These are phyloP conservation scores for Chloromyia formosa DNA, from an alignment of 2,888 invertebrate genomes.

Conservation along the genomic window DNA sequence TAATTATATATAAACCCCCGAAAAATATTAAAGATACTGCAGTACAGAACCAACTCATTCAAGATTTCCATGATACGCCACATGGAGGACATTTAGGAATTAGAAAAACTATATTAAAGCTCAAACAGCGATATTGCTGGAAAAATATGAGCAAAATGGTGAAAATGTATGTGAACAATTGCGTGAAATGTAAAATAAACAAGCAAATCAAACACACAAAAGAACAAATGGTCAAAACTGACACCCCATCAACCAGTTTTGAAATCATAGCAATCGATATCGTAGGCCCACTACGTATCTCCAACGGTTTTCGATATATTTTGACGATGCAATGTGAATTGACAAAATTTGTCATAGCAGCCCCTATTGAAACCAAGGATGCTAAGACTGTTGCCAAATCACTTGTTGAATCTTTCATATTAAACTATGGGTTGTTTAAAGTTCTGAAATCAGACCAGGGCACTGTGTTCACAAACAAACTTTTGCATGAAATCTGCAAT, in stretches of 20 bases:
- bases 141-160: conserved; percentile 35
- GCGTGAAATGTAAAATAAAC: conserved; percentile 14
- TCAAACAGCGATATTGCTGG: conserved; percentile 27
- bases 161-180: conserved; percentile 19
- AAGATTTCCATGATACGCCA: conserved; percentile 24
- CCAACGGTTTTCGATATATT: background rate
- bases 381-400: background rate
- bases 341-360: conserved; percentile 45
- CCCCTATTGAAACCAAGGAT: conserved; percentile 43
- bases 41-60: background rate
- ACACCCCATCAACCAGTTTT: conserved; percentile 8
- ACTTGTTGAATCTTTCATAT: background rate
- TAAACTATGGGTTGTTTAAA: background rate
- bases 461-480: conserved; percentile 6
- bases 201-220: conserved; percentile 43
- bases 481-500: conserved; percentile 32
- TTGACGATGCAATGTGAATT: conserved; percentile 12
- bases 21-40: background rate
- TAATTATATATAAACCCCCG: conserved; percentile 23
- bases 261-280: background rate
- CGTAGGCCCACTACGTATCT: background rate
- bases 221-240: conserved; percentile 15
- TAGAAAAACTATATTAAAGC: conserved; percentile 20
- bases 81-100: conserved; percentile 34
- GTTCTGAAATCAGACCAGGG: conserved; percentile 1